Evolutionary conservation across 1,140 invertebrate species (phyloP).

Genomic region (Halictus rubicundus): DNA sequence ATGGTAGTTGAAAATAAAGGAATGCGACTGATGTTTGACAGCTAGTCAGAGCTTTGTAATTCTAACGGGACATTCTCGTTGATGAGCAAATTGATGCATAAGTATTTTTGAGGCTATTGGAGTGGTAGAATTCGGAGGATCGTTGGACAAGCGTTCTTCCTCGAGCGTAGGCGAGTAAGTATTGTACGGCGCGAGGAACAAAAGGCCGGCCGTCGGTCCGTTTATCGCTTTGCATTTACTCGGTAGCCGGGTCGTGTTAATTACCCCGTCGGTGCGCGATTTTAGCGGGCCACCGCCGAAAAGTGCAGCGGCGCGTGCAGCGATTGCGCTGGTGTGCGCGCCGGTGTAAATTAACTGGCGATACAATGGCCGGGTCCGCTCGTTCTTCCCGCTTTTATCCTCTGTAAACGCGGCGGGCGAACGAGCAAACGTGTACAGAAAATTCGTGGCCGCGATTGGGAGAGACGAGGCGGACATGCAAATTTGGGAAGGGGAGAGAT

Average conservation of each 20-base stretch:
- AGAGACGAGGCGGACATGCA: conserved; percentile 42
- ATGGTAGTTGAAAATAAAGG: no score
- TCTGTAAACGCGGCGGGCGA: neutral
- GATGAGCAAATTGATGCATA: no score
- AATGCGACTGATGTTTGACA: no score
- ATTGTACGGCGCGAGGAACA: neutral
- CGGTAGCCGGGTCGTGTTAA: conserved; percentile 44
- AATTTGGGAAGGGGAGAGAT: conserved; percentile 28
- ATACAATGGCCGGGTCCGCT: conserved; percentile 20
- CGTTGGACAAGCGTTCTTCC: no score
- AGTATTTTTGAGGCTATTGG: no score
- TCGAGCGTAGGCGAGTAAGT: no score
- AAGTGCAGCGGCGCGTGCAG: conserved; percentile 36
- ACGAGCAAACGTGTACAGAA: neutral
- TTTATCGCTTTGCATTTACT: conserved; percentile 15
- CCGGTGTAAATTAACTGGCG: conserved; percentile 40
- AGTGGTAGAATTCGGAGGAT: no score
- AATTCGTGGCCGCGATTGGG: conserved; percentile 4
- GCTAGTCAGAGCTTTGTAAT: no score
- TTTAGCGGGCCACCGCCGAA: conserved; percentile 35
- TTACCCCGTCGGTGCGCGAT: conserved; percentile 36
- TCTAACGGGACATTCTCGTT: no score
- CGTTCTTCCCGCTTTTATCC: conserved; percentile 28
- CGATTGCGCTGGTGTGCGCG: neutral
- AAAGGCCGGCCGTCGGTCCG: neutral